Evolutionary conservation across 2,113 vertebrate species (phyloP).

Genomic region (Zingel zingel): DNA sequence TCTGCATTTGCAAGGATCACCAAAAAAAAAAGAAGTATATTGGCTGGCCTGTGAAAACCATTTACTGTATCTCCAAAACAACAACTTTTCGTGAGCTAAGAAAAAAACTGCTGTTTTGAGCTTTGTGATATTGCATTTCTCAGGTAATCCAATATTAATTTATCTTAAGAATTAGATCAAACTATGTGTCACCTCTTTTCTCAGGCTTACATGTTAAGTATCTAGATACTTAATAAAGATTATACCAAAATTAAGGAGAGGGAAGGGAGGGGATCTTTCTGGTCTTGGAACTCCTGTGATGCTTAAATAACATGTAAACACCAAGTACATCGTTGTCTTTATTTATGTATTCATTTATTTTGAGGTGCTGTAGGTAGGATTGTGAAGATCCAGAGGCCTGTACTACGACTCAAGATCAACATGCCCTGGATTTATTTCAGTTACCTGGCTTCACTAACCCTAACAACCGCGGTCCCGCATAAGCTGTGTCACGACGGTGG

Average conservation of each 20-base stretch:
- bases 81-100: neutral
- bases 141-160: neutral
- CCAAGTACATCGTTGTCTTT: too few species aligned
- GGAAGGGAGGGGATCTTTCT: neutral
- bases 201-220: neutral
- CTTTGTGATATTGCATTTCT: neutral
- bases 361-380: neutral
- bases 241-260: neutral
- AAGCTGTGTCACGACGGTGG: too few species aligned
- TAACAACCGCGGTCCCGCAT: too few species aligned
- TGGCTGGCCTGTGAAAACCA: neutral
- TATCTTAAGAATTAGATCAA: neutral
- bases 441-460: too few species aligned
- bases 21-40: too few species aligned
- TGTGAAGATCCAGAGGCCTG: too few species aligned
- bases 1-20: neutral
- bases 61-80: neutral
- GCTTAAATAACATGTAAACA: neutral
- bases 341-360: neutral
- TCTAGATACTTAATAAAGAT: neutral
- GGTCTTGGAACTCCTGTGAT: neutral
- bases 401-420: too few species aligned
- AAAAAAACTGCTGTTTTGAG: neutral
- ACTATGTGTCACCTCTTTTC: neutral
- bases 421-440: too few species aligned